Evolutionary conservation across 2,888 invertebrate species (phyloP), one percentile per base, ranked within the genome.

Genomic region (Amphipoea oculea): DNA sequence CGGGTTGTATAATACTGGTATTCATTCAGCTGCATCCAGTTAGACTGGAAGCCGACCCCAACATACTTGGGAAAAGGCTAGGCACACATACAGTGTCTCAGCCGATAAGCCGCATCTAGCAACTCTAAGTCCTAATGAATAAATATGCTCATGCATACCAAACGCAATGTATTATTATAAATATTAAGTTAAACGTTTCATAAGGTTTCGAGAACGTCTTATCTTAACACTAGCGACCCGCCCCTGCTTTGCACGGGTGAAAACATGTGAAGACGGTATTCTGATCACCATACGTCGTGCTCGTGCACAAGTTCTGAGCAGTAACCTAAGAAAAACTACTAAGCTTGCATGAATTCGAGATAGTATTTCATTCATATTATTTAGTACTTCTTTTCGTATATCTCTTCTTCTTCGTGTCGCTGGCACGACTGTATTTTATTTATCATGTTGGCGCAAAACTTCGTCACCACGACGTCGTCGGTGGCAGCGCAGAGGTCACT

Each of bases 141-240:
- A 92, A 91, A 91, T 92, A 91, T 89, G 90, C 88, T 88, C 91
- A 91, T 88, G 86, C 84, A 90, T 87, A 83, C 89, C 86, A 90
- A 92, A 89, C 92, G 90, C 89, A 88, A 90, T 77, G 76, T 90
- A 89, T 89, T 91, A 92, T 92, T 91, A 93, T 90, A 92, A 92
- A 92, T 92, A 93, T 93, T 90, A 89, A 90, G 85, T 88, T 90
- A 89, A 90, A 88, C 86, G 89, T 94, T 93, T 92, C 92, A 89
- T 90, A 93, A 93, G 86, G 75, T 84, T 85, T 87, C 80, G 84
- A 89, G 86, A 80, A 74, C 76, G 75, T 82, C 86, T 90, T 90
- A 91, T 91, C 92, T 88, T 71, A 82, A 77, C 73, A 82, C 17
- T 45, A 40, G 23, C 2, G 17, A 45, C n/a, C 48, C 23, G 66